Base-by-base conservation (phyloP, 2,113 vertebrate species). In the Gnathonemus longibarbis region DNA sequence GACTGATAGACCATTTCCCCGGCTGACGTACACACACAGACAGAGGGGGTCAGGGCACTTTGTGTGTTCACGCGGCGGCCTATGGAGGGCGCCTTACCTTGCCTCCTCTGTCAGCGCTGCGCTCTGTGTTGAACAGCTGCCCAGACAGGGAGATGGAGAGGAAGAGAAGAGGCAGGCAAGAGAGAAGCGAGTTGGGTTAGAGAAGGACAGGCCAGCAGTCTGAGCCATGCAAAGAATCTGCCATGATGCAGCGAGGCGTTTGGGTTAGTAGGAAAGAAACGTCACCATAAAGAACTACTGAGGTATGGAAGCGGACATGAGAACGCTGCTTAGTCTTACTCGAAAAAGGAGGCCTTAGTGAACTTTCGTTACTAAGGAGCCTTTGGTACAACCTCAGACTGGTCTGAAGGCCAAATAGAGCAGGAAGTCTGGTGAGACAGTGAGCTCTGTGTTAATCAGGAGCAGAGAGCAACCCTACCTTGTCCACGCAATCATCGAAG, bases 401-500 rank as follows among this genome's bases (percentile, higher is more conserved):
- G 48, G n/a, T 86, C 24, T n/a, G 45, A 48, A 27, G 11, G 24
- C 84, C 45, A 31, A 19, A 86, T 9, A 86, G 84, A 86, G 45
- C 45, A 86, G 39, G 10, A 85, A 27, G 9, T 24, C 42, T 15
- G 39, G 31, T 24, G 46, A 86, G 21, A 35, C 6, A 17, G 15
- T 15, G 9, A 62, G n/a, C 50, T 45, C 35, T 83, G 35, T 24
- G 21, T 13, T 6, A 11, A 42, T 42, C 27, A 27, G n/a, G 5
- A 27, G 4, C 3, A 19, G 86, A 52, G 35, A 31, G 48, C 66
- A 90, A 42, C 90, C 96, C 96, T 96, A 99, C 98, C 97, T 99
- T 99, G 93, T 99, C 97, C 86, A 99, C 98, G 27, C 98, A 99
- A 94, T 99, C 98, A 93, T 99, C 98, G 94, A 99, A 99, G 95